Conservation (phyloP, 2,888 invertebrate genomes). For the Griposia aprilina region DNA sequence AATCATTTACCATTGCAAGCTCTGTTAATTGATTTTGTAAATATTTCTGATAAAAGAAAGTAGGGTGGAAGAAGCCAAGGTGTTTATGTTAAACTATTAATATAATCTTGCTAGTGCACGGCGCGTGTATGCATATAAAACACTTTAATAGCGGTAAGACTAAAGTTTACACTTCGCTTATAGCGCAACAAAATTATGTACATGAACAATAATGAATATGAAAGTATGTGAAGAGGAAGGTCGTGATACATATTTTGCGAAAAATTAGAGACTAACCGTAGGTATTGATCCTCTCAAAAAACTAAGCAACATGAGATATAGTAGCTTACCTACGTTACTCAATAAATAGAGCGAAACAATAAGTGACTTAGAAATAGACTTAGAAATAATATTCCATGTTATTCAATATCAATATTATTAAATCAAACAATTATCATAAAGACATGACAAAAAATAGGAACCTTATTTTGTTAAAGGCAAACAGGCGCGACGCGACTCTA, state of each 20-base stretch:
- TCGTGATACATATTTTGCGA: not conserved
- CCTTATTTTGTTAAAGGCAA: not conserved
- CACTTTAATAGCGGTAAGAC: not conserved
- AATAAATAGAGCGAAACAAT: conserved; percentile 6
- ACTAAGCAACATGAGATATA: not conserved
- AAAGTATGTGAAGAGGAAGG: too few relatives aligned
- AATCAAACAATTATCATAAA: conserved; percentile 5
- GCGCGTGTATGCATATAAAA: conserved; percentile 10
- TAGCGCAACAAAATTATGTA: not conserved
- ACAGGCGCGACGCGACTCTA: too few relatives aligned
- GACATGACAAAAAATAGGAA: not conserved
- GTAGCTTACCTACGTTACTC: not conserved
- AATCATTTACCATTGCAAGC: conserved; percentile 41
- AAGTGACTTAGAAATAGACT: not conserved
- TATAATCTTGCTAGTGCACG: not conserved
- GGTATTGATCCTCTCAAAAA: not conserved
- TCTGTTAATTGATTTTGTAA: conserved; percentile 48
- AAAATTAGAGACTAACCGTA: not conserved
- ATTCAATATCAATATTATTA: conserved; percentile 8
- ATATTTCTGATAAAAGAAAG: not conserved
- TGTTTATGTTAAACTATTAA: not conserved
- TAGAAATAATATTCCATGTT: conserved; percentile 1
- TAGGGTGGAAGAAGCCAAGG: not conserved
- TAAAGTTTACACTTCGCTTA: conserved; percentile 5
- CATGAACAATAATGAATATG: not conserved